These are phyloP conservation scores for Heliconius congener DNA, from an alignment of 1,140 invertebrate genomes.

Conservation along the genomic window DNA sequence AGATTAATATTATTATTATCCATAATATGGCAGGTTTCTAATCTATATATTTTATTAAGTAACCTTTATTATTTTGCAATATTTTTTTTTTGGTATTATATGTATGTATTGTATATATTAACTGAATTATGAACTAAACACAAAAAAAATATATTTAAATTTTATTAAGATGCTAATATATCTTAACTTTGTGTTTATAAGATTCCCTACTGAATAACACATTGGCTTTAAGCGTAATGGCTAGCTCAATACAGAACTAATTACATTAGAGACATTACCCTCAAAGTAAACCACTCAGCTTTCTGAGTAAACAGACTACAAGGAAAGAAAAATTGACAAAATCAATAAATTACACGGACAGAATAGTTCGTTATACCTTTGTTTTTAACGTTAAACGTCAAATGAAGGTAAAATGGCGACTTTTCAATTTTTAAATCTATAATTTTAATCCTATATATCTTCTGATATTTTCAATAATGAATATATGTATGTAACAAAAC, in stretches of 20 bases:
- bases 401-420: not conserved
- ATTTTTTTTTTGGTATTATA: not conserved
- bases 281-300: slow-evolving; percentile 70
- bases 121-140: not conserved
- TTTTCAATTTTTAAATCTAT: too few species aligned
- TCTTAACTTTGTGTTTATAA: not conserved
- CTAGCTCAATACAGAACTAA: slow-evolving; percentile 46
- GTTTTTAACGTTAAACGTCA: not conserved
- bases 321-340: slow-evolving; percentile 76
- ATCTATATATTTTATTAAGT: too few species aligned
- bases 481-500: too few species aligned
- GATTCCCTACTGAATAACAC: slow-evolving; percentile 6
- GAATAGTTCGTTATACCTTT: not conserved
- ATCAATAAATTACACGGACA: slow-evolving; percentile 35
- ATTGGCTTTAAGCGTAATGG: slow-evolving; percentile 18
- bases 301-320: slow-evolving; percentile 71
- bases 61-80: not conserved
- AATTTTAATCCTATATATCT: too few species aligned
- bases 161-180: not conserved
- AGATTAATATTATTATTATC: too few species aligned
- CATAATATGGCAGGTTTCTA: too few species aligned
- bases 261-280: slow-evolving; percentile 68
- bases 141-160: not conserved
- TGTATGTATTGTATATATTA: not conserved
- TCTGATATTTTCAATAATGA: too few species aligned